A percentile compares a stretch with the other conserved stretches of the same genome.
These are phyloP conservation scores for Nannobrachium achirus DNA, from an alignment of 2,113 vertebrate species.

Conservation along the genomic window DNA sequence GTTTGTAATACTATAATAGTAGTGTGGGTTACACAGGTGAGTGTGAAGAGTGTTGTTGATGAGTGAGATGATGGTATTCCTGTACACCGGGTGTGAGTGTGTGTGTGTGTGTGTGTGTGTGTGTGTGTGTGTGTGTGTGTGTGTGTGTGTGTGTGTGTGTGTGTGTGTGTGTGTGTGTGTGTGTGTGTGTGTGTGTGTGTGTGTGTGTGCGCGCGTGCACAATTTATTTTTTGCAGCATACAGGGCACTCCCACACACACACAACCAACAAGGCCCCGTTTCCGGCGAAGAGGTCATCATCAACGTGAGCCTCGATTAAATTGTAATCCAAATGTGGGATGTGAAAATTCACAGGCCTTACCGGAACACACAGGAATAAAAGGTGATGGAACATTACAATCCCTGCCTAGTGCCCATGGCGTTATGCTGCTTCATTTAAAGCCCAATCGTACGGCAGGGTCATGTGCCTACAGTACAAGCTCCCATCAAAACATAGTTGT, in stretches of 20 bases:
- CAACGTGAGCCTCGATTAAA: conserved; percentile 30
- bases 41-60: too few species aligned
- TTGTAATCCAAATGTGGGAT: conserved; percentile 11
- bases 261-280: neutral
- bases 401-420: too few species aligned
- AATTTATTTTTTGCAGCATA: conserved; percentile 8
- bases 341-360: conserved; percentile 8
- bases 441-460: neutral
- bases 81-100: too few species aligned
- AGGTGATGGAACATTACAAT: conserved; percentile 15
- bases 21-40: too few species aligned
- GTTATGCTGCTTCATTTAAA: neutral
- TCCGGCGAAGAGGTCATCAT: conserved; percentile 21
- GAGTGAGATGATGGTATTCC: too few species aligned
- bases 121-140: neutral
- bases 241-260: neutral
- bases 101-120: neutral
- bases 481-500: too few species aligned
- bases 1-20: too few species aligned
- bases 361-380: neutral
- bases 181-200: too few species aligned
- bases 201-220: too few species aligned
- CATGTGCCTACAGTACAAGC: too few species aligned
- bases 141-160: neutral
- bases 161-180: too few species aligned